A percentile compares a stretch with the other conserved stretches of the same genome.
Evolutionary conservation across 2,113 vertebrate species (phyloP).

Genomic region (Sinocyclocheilus maitianheensis): DNA sequence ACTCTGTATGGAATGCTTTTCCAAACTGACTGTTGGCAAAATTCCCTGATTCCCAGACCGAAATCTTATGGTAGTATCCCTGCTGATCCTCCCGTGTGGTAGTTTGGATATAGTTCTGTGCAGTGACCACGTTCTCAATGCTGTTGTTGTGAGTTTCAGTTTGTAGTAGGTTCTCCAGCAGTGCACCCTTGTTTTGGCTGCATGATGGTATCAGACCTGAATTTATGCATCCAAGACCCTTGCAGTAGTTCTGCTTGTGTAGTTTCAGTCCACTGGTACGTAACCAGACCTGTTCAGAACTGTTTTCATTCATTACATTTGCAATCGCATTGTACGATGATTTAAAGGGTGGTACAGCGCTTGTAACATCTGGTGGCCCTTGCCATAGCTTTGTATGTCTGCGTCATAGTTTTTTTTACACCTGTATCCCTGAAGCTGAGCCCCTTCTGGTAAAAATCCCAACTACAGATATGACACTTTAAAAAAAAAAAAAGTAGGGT

Average conservation of each 20-base stretch:
- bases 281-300: constrained; percentile 22
- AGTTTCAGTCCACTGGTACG: constrained; percentile 29
- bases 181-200: constrained; percentile 4
- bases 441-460: constrained; percentile 50
- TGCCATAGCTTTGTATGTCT: neutral
- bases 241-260: constrained; percentile 31
- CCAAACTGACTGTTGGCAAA: constrained; percentile 1
- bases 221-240: constrained; percentile 1
- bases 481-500: constrained; percentile 23
- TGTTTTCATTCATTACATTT: constrained; percentile 9
- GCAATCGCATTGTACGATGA: neutral
- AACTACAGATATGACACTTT: constrained; percentile 28
- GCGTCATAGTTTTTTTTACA: neutral
- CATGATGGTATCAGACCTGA: constrained; percentile 22
- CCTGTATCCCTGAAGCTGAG: constrained; percentile 4
- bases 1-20: constrained; percentile 3
- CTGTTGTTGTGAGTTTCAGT: constrained; percentile 28
- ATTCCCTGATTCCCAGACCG: neutral
- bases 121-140: constrained; percentile 13
- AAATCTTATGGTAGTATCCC: constrained; percentile 23
- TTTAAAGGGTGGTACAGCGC: neutral
- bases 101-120: constrained; percentile 38
- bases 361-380: neutral
- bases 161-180: constrained; percentile 11
- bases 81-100: constrained; percentile 18